phyloP scores from a whole-genome alignment of 2,797 vertebrate genomes.

The Nyctalus aviator region DNA sequence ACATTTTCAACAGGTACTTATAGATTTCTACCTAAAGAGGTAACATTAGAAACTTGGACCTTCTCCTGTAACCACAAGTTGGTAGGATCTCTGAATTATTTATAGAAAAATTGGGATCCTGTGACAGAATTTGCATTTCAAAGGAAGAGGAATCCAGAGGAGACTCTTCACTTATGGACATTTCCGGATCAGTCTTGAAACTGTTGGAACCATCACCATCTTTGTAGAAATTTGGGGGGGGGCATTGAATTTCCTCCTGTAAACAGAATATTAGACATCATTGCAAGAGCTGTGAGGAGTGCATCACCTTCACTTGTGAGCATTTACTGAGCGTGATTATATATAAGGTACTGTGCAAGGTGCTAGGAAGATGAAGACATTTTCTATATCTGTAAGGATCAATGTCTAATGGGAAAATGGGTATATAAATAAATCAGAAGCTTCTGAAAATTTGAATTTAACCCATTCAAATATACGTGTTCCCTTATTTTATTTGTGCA shows the following conservation, averaged over 20 bases:
- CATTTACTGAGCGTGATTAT: background rate
- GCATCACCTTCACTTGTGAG: background rate
- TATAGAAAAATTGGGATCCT: slow-evolving; percentile 81
- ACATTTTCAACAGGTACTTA: background rate
- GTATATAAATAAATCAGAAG: background rate
- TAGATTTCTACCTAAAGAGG: slow-evolving; percentile 63
- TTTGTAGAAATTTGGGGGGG: slow-evolving; percentile 28
- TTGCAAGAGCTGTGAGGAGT: background rate
- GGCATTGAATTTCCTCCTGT: background rate
- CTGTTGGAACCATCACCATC: background rate
- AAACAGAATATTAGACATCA: background rate
- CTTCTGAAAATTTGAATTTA: slow-evolving; percentile 38
- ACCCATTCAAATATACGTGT: slow-evolving; percentile 22
- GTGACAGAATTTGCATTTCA: slow-evolving; percentile 80
- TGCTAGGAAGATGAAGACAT: background rate
- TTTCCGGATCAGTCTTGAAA: slow-evolving; percentile 46
- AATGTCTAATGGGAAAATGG: background rate
- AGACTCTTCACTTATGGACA: slow-evolving; percentile 59
- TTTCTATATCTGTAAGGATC: background rate
- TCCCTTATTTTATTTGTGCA: background rate
- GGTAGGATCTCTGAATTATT: slow-evolving; percentile 84
- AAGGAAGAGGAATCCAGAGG: slow-evolving; percentile 19
- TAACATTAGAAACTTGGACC: slow-evolving; percentile 62
- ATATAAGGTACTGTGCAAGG: background rate
- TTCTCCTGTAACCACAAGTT: slow-evolving; percentile 47